Percentiles rank a stretch among this genome's conserved stretches.
Evolutionary conservation across 2,113 vertebrate species (phyloP).

Genomic region (Gymnarchus niloticus): DNA sequence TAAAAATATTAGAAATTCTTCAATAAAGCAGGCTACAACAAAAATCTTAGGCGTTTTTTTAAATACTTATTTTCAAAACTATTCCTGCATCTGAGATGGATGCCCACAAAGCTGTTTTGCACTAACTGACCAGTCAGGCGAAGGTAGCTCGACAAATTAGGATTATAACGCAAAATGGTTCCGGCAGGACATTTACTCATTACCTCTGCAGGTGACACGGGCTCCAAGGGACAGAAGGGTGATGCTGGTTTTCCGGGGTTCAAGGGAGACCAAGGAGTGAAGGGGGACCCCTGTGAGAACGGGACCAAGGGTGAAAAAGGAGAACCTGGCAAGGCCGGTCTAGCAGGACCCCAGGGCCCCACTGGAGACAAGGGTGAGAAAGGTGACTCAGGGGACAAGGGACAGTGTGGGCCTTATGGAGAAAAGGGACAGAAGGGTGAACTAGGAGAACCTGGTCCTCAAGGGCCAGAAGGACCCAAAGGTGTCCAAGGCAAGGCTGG

Average conservation of each 20-base stretch:
- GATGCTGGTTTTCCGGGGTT: constrained; percentile 63
- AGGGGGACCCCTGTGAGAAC: constrained; percentile 76
- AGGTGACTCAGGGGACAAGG: constrained; percentile 78
- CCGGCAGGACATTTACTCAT: constrained; percentile 13
- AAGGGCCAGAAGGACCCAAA: constrained; percentile 74
- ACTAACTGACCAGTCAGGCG: not conserved
- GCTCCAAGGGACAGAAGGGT: constrained; percentile 83
- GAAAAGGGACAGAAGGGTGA: constrained; percentile 76
- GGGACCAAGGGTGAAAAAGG: constrained; percentile 83
- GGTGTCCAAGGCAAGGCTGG: constrained; percentile 74
- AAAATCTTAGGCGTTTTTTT: too few relatives aligned
- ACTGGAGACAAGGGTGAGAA: constrained; percentile 67
- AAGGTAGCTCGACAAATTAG: not conserved
- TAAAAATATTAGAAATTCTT: not conserved
- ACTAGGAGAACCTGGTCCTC: constrained; percentile 64
- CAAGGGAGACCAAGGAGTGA: constrained; percentile 74
- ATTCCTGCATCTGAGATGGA: not conserved
- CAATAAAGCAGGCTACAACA: too few relatives aligned
- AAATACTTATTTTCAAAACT: not conserved
- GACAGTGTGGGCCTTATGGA: constrained; percentile 68
- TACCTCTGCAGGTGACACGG: constrained; percentile 70
- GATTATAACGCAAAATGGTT: too few relatives aligned
- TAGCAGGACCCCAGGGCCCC: constrained; percentile 61
- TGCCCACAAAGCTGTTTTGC: not conserved
- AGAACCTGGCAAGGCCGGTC: constrained; percentile 57